Evolutionary conservation across 2,888 invertebrate genomes (phyloP), one percentile per base, ranked within the genome.

Genomic region (Synergus itoensis): DNA sequence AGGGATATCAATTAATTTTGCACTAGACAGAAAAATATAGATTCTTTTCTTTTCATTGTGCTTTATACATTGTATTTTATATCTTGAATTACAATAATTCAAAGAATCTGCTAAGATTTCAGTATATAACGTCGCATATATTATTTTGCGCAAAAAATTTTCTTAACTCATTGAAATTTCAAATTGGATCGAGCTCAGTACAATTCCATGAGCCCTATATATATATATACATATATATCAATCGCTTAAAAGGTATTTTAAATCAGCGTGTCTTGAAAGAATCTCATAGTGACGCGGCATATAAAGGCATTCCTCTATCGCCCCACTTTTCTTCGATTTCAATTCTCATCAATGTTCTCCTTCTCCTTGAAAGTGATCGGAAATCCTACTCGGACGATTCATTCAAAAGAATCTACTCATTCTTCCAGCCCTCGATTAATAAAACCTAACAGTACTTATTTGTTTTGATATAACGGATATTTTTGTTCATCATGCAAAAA

Each of bases 271-370:
- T 87, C 87, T 85, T 86, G 87, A 89, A 91, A 90, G 91, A 91
- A 91, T 90, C 89, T 90, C 89, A 91, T 90, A 91, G 90, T 89
- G 89, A 90, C 86, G 89, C 88, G 86, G 87, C 87, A 86, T 87
- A 91, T 90, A 91, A 91, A 91, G 87, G 89, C 87, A 91, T 91
- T 91, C 91, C 90, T 85, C 86, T 65, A 80, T 79, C 81, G 79
- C 82, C 79, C 83, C 79, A 80, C 77, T 83, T 75, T 77, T 81
- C 83, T 83, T 73, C 48, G 36, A 73, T 73, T 60, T 36, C 63
- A 76, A 79, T 57, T 73, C 77, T 43, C n/a, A 41, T 78, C 73
- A 53, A 53, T 73, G 73, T 53, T 53, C 73, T 73, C 53, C 48
- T 73, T 73, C 48, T 53, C 36, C n/a, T 73, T 53, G 36, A 28